A percentile compares a stretch with the other conserved stretches of the same genome.
These are phyloP conservation scores for Turnix velox DNA, from an alignment of 2,113 vertebrate species.

Conservation along the genomic window DNA sequence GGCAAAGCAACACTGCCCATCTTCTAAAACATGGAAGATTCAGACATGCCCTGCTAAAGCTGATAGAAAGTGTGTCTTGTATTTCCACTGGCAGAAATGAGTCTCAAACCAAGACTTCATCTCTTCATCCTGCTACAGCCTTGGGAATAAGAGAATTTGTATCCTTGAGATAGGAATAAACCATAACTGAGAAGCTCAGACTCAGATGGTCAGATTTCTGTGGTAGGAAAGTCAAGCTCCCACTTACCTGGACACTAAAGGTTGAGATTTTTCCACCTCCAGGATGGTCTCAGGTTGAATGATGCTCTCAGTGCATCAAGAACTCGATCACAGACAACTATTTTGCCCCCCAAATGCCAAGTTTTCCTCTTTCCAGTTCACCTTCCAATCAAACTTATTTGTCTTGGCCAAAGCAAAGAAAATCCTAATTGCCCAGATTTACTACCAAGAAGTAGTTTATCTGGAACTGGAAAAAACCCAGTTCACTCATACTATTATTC, in stretches of 20 bases:
- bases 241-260: slow-evolving; percentile 14
- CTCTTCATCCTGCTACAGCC: background rate
- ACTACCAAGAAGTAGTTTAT: background rate
- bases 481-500: background rate
- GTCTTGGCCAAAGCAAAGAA: background rate
- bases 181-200: background rate
- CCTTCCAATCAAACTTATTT: slow-evolving; percentile 12
- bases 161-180: background rate
- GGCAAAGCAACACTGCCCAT: background rate
- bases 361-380: slow-evolving; percentile 27
- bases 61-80: background rate
- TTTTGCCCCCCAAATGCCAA: slow-evolving; percentile 26
- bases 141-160: background rate
- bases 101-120: background rate
- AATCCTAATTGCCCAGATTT: background rate
- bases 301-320: background rate
- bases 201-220: background rate
- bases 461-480: background rate
- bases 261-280: slow-evolving; percentile 51
- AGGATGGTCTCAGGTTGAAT: slow-evolving; percentile 21
- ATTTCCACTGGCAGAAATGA: background rate
- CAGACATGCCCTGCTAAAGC: background rate
- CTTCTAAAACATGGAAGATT: background rate
- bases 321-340: slow-evolving; percentile 6
- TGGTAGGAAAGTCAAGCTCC: slow-evolving; percentile 28